Base-by-base conservation (phyloP, 2,888 invertebrate genomes). In the Ophion slaviceki region DNA sequence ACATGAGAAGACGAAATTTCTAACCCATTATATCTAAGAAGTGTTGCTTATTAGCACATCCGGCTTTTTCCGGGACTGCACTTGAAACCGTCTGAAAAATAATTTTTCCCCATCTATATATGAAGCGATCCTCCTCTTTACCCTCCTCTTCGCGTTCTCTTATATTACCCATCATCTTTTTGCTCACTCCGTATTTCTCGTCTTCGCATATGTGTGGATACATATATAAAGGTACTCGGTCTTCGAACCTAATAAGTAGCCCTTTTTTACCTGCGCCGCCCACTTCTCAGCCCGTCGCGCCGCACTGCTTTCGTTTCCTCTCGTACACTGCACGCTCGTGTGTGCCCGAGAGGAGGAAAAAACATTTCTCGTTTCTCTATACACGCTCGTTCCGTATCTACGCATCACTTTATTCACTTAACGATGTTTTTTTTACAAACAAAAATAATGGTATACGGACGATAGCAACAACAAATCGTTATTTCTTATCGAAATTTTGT, bases 241-340 rank as follows among this genome's bases (percentile, higher is more conserved):
- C 66, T 59, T 78, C 59, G 64, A 64, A 81, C 74, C 68, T 68
- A 77, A 86, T 75, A 75, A 83, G 86, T 79, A 74, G 24, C 72
- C 77, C 67, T 74, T 75, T 76, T 70, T 78, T 67, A 61, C 74
- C 68, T 80, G 67, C 53, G 5, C 77, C 86, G 83, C 80, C 83
- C 68, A 83, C 83, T 75, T 75, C 62, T 78, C 62, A 72, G 14
- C 75, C 62, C 81, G 53, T 81, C 36, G 20, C 17, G 53, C 75
- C 24, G 20, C 17, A 10, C 62, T 28, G 67, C 75, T 80, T 68
- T 68, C 47, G 4, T 75, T 68, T 67, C 32, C 64, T 72, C 72
- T 40, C 67, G 32, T 45, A 40, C 40, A 72, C 53, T 53, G 14
- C 53, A 53, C 14, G 5, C 53, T 53, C 53, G 3, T 53, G 53